Evolutionary conservation across 2,113 vertebrate species (phyloP).

Genomic region (Ptilorrhoa leucosticta): DNA sequence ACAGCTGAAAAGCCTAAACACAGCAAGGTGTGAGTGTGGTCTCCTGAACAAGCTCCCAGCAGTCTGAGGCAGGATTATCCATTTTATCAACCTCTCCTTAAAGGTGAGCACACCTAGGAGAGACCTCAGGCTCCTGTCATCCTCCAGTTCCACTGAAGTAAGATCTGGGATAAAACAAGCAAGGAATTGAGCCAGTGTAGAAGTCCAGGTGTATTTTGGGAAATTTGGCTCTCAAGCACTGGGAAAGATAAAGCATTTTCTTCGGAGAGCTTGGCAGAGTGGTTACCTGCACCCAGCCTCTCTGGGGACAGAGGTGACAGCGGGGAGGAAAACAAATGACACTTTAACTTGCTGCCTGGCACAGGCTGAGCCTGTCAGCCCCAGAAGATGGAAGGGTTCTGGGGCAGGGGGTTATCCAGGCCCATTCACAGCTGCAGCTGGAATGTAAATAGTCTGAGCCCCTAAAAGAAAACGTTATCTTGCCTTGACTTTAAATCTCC

Average conservation of each 20-base stretch:
- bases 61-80: background rate
- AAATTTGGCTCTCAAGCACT: background rate
- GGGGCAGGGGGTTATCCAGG: background rate
- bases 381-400: background rate
- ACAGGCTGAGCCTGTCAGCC: background rate
- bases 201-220: background rate
- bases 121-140: background rate
- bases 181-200: background rate
- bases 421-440: background rate
- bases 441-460: background rate
- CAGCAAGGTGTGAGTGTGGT: background rate
- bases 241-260: background rate
- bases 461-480: background rate
- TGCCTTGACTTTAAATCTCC: background rate
- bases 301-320: background rate
- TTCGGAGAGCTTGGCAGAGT: background rate
- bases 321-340: background rate
- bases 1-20: background rate
- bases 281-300: background rate
- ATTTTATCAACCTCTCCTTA: background rate
- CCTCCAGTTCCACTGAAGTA: background rate
- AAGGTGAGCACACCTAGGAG: background rate
- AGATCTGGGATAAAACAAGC: background rate
- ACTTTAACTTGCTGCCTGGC: background rate
- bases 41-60: background rate